Base-by-base conservation (phyloP, 53 echinoderm and acorn worm species). In the Antedon mediterranea region DNA sequence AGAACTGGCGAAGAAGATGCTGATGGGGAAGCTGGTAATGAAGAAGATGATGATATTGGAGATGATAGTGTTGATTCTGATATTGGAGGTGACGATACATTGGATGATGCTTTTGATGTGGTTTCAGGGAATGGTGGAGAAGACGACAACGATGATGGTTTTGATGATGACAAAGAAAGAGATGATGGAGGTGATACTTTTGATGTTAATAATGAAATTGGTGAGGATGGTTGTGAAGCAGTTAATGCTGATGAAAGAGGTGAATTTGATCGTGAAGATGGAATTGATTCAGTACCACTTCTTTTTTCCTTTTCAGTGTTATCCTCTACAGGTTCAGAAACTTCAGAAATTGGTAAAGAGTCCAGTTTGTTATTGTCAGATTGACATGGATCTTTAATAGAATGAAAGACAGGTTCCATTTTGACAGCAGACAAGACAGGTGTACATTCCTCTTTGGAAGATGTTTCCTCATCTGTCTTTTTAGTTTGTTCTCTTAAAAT, bases 391-490 rank as follows among this genome's bases (percentile, higher is more conserved):
- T 57, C 57, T 57, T 18, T 57, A 18, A 15, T 5, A 18, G 15
- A 57, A 15, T 57, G 57, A 57, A 57, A 57, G 20, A 57, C 57
- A 11, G 57, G 57, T 5, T 57, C 57, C 57, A 57, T 57, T 57
- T 57, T 57, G 23, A 57, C 57, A 57, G 57, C 57, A 15, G 26
- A 2, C 23, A 26, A 20, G 20, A 57, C 8, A 57, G 11, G 26
- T 57, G 9, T 57, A 57, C 9, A 6, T 57, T 57, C 14, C 43
- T 28, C 79, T 72, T 71, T 14, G 37, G 28, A 13, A 79, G 76
- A 72, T 15, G 31, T 75, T 37, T 77, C 31, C 8, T 81, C 71
- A 3, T 71, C 28, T 33, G 71, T n/a, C 76, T 80, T 23, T 75
- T 76, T 76, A 29, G 20, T 3, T 57, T 57, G 57, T 57, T 57